A percentile compares a stretch with the other conserved stretches of the same genome.
Evolutionary conservation across 2,113 vertebrate species (phyloP).

Genomic region (Symphodus melops): DNA sequence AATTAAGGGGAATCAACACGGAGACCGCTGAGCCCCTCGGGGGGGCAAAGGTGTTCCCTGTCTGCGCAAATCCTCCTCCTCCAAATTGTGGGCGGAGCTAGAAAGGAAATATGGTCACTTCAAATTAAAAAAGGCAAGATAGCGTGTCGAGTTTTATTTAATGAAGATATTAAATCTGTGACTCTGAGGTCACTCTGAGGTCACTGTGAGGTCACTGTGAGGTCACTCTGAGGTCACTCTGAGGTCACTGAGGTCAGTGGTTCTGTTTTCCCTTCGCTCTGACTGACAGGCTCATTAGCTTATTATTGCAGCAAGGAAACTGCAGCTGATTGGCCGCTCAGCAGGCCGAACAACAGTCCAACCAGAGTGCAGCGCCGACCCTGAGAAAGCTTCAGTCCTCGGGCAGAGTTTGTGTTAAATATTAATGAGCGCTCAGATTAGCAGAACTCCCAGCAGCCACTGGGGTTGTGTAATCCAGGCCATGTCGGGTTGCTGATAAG

Average conservation of each 20-base stretch:
- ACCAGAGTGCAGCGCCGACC: conserved; percentile 2
- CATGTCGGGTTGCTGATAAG: conserved; percentile 74
- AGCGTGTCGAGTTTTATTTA: no score
- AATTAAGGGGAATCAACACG: no score
- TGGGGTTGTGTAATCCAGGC: conserved; percentile 76
- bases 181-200: conserved; percentile 17
- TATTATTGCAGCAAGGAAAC: conserved; percentile 6
- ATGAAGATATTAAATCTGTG: no score
- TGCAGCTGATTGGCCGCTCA: conserved; percentile 43
- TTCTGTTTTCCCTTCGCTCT: not conserved
- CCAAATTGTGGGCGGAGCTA: no score
- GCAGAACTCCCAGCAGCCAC: conserved; percentile 75
- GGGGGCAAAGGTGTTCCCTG: no score
- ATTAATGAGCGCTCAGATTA: conserved; percentile 81
- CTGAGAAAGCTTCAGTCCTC: conserved; percentile 24
- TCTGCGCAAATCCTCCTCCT: no score
- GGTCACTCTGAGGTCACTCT: conserved; percentile 16
- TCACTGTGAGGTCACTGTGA: no score
- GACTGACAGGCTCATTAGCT: conserved; percentile 36
- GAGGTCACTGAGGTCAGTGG: no score
- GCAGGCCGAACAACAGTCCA: conserved; percentile 22
- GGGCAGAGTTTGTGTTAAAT: conserved; percentile 58
- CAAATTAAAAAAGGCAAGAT: no score
- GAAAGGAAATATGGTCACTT: no score
- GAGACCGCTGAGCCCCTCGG: no score